These are phyloP conservation scores for Corythornis madagascariensis DNA, from an alignment of 2,113 vertebrate genomes.

Conservation along the genomic window DNA sequence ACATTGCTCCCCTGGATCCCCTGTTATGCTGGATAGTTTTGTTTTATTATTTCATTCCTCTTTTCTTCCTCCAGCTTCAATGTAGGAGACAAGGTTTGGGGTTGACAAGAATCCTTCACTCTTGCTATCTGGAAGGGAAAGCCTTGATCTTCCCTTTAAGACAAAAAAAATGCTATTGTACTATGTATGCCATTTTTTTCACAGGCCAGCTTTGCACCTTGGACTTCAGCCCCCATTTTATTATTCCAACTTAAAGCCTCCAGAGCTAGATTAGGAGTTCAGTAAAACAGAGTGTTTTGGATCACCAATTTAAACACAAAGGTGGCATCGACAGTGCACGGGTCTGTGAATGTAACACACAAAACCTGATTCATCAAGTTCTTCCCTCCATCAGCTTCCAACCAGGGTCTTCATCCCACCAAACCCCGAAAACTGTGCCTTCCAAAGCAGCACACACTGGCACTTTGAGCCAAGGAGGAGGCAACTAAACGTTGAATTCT, in stretches of 20 bases:
- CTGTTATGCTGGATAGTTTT: background rate
- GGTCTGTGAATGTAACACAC: background rate
- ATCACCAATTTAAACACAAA: background rate
- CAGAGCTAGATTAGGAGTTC: background rate
- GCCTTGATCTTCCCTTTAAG: background rate
- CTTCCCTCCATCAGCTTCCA: background rate
- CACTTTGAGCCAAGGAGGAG: background rate
- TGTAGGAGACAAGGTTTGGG: background rate
- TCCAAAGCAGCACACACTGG: background rate
- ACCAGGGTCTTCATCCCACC: background rate
- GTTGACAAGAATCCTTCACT: background rate
- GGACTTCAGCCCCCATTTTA: background rate
- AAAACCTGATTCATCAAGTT: background rate
- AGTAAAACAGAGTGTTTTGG: background rate
- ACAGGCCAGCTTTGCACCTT: background rate
- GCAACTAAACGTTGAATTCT: background rate
- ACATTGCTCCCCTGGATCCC: background rate
- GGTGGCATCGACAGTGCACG: background rate
- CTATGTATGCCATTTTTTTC: background rate
- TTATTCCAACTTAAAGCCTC: background rate
- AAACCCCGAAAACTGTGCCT: background rate
- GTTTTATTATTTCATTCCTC: background rate
- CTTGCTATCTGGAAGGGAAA: background rate
- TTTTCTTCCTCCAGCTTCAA: background rate
- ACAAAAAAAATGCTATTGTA: background rate